A percentile compares a stretch with the other conserved stretches of the same genome.
phyloP scores from a whole-genome alignment of 2,797 vertebrate species.

The Hirundo rustica region DNA sequence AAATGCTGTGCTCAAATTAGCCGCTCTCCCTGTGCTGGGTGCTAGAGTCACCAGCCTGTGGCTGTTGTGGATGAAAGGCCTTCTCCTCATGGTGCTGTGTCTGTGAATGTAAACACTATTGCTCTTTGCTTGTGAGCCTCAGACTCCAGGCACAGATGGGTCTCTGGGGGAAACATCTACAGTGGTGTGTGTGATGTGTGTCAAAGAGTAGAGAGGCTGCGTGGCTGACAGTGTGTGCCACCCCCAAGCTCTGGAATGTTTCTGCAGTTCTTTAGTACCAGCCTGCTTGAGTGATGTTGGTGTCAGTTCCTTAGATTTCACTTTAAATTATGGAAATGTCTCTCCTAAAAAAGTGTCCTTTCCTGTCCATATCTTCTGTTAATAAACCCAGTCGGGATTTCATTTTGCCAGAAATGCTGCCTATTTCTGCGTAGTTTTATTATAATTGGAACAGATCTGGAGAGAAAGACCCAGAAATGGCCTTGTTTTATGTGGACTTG shows the following conservation, averaged over 20 bases:
- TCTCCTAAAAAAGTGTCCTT: neutral
- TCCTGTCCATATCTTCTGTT: neutral
- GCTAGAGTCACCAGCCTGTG: neutral
- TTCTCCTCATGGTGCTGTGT: fast-evolving
- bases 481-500: neutral
- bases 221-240: neutral
- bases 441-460: neutral
- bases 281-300: neutral
- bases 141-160: neutral
- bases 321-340: neutral
- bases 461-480: neutral
- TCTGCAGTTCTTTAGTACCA: neutral
- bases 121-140: neutral
- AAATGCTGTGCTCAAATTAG: neutral
- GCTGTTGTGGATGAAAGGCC: neutral
- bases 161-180: neutral
- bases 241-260: neutral
- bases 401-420: neutral
- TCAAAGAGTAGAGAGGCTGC: neutral
- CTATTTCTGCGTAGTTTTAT: fast-evolving
- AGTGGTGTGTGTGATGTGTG: neutral
- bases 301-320: neutral
- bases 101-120: neutral
- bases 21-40: neutral
- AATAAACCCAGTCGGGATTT: neutral